Base-by-base conservation (phyloP, 30 jellyfish, hydroid and myxozoan genomes). In the Pseudorhiza aurosa region DNA sequence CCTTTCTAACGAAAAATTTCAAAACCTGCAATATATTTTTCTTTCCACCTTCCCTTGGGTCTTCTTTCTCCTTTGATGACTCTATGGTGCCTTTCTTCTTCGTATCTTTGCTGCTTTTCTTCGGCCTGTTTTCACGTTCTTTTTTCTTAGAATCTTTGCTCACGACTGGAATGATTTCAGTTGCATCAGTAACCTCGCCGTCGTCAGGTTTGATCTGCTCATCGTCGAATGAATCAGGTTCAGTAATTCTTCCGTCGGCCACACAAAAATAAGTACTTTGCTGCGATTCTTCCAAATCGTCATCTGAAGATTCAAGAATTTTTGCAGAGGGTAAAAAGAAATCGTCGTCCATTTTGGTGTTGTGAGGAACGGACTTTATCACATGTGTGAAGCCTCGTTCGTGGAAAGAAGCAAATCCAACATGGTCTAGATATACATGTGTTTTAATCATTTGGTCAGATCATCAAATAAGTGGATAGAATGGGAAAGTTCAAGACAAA, bases 301-400 rank as follows among this genome's bases (percentile, higher is more conserved):
- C n/a, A 2, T 47, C 62, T 19, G 36, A 21, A 53, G 5, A 7
- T 2, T 4, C 1, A 14, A 8, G 5, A n/a, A 17, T 1, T 2
- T 21, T 19, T 10, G 36, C 6, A 15, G 67, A 36, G 1, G 71
- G 86, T 75, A 73, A 53, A 64, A 73, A 73, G 42, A 73, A 73
- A 24, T 73, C 75, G 75, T 73, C 86, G 40, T 73, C 86, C 86
- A 73, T 73, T 18, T 45, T 33, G 58, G 4, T 21, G 1, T 19
- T 3, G 36, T n/a, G n/a, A n/a, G n/a, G n/a, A n/a, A n/a, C n/a
- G n/a, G n/a, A n/a, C n/a, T n/a, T n/a, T n/a, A 12, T 2, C 22
- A 19, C 6, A 53, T 2, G 35, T 10, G 24, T 3, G 36, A 10
- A 53, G 36, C 67, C 67, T 53, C 67, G 67, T n/a, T 10, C 24